A percentile compares a stretch with the other conserved stretches of the same genome.
These are phyloP conservation scores for Leptodactylus fuscus DNA, from an alignment of 2,113 vertebrate genomes.

Conservation along the genomic window DNA sequence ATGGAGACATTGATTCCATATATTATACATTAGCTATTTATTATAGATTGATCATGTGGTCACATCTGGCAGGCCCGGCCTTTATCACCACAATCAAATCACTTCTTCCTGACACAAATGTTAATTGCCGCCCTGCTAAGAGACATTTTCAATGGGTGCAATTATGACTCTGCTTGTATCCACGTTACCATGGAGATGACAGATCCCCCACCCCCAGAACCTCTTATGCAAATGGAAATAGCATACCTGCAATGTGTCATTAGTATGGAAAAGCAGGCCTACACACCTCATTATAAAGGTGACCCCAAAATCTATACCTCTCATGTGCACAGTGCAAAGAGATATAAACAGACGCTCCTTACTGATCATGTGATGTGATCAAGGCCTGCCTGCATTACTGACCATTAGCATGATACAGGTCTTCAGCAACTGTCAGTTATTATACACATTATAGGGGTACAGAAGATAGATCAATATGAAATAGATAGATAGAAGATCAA, in stretches of 20 bases:
- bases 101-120: neutral
- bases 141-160: constrained; percentile 24
- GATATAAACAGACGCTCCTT: neutral
- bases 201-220: neutral
- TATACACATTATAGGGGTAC: neutral
- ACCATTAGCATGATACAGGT: neutral
- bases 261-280: neutral
- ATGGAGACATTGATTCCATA: neutral
- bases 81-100: neutral
- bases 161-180: constrained; percentile 41
- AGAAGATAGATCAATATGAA: neutral
- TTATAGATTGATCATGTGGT: neutral
- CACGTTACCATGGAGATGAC: constrained; percentile 25
- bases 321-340: neutral
- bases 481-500: neutral
- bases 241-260: neutral
- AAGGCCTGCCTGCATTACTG: neutral
- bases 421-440: neutral
- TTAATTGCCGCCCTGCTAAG: constrained; percentile 30
- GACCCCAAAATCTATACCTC: neutral
- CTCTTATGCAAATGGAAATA: neutral
- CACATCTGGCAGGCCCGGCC: neutral
- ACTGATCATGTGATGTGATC: neutral
- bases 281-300: neutral
- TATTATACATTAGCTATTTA: neutral